phyloP scores from a whole-genome alignment of 2,113 vertebrate genomes.

The Columbina picui region DNA sequence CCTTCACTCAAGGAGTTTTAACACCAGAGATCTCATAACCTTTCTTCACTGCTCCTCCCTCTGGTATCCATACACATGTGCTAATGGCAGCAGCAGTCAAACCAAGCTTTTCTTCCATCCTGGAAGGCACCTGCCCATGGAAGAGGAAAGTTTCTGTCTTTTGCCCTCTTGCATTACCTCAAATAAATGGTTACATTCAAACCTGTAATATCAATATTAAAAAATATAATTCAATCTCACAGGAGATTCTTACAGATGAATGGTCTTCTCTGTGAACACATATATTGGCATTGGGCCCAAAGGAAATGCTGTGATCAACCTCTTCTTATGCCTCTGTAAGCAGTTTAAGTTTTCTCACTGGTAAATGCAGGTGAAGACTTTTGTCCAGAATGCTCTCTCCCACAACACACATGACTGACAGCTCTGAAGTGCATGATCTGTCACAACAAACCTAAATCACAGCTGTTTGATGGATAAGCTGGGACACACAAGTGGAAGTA shows the following conservation, averaged over 20 bases:
- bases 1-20: background rate
- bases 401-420: background rate
- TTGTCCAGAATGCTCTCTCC: background rate
- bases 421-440: background rate
- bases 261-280: background rate
- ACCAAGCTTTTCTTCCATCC: background rate
- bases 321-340: background rate
- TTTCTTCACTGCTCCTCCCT: background rate
- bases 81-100: background rate
- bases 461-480: background rate
- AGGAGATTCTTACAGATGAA: background rate
- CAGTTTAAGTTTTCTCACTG: background rate
- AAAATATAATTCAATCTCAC: background rate
- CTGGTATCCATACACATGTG: background rate
- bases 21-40: background rate
- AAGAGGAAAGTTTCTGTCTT: background rate
- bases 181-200: background rate
- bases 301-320: background rate
- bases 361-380: background rate
- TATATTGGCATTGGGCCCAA: background rate
- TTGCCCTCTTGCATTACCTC: background rate
- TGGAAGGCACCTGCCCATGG: background rate
- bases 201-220: background rate
- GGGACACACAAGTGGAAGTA: background rate
- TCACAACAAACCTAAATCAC: background rate